Evolutionary conservation across 2,113 vertebrate genomes (phyloP), one percentile per base, ranked within the genome.

Genomic region (Cervus canadensis): DNA sequence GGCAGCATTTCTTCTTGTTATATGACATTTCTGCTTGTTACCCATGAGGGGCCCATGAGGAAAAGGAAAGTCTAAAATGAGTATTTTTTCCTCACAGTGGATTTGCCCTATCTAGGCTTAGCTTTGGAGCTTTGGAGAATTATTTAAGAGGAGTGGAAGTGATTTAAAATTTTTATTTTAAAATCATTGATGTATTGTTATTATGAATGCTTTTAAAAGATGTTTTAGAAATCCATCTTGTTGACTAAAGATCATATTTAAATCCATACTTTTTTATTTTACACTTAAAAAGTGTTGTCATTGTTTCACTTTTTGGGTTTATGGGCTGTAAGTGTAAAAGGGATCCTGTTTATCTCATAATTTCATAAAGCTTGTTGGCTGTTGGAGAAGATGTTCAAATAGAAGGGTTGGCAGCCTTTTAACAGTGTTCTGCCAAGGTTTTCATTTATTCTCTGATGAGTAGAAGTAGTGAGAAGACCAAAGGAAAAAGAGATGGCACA

Each of bases 351-450:
- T 87, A 54, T 92, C 62, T 91, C 45, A 59, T 91, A 57, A 84
- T 97, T 76, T 95, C 25, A 36, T 84, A 78, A 90, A 95, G 30
- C 13, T 87, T 91, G 12, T 79, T 85, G 83, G 67, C 25, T 95
- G 7, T 91, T 95, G 36, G 50, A 50, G 43, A 60, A 62, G 64
- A 60, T 81, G 57, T 92, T 91, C 45, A 48, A 33, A 26, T 60
- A 85, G 59, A 93, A 93, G 8, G 26, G 14, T 52, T 83, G 33
- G 48, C 25, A 91, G 56, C 43, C 50, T 87, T 78, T 91, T 62
- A 45, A 33, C 50, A 48, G 57, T 78, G n/a, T 71, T 85, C 57
- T 50, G 33, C 43, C 86, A 45, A 7, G 16, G 81, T 79, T 40
- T 92, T 56, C 82, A 10, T 84, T 59, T 74, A 14, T 60, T 76